phyloP scores from a whole-genome alignment of 2,888 invertebrate species.

The Phyllotreta cruciferae region DNA sequence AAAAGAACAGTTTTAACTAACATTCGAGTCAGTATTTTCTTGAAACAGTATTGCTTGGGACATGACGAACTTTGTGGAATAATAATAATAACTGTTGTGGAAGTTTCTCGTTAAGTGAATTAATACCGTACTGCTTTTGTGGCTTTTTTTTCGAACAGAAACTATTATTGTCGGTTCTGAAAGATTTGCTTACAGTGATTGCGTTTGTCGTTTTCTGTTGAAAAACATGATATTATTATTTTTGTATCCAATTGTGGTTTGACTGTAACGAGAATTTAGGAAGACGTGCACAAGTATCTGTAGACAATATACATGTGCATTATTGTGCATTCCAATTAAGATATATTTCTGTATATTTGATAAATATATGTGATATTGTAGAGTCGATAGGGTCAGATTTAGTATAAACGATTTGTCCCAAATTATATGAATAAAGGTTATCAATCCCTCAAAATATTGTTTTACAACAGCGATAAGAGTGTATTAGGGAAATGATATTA shows the following conservation, averaged over 20 bases:
- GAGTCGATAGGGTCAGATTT: conserved; percentile 45
- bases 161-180: background rate
- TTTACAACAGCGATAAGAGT: too few relatives aligned
- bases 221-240: conserved; percentile 50
- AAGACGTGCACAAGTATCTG: conserved; percentile 53
- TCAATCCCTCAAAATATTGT: conserved; percentile 4
- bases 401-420: conserved; percentile 50
- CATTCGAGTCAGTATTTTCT: conserved; percentile 11
- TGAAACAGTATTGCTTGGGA: background rate
- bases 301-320: conserved; percentile 57
- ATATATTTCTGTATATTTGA: conserved; percentile 57
- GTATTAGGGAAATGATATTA: background rate
- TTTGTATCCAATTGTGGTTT: conserved; percentile 43
- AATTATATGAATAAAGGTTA: conserved; percentile 41
- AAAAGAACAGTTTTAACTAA: too few relatives aligned
- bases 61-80: too few relatives aligned
- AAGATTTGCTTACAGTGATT: background rate
- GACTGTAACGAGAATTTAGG: conserved; percentile 22
- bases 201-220: conserved; percentile 16
- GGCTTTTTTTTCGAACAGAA: background rate
- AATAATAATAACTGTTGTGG: too few relatives aligned
- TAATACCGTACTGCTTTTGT: too few relatives aligned
- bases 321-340: conserved; percentile 58
- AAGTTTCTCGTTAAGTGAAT: too few relatives aligned
- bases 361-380: conserved; percentile 59